Conservation (phyloP, 35 echinoderm and acorn worm genomes). For the Nesometra sesokonis region DNA sequence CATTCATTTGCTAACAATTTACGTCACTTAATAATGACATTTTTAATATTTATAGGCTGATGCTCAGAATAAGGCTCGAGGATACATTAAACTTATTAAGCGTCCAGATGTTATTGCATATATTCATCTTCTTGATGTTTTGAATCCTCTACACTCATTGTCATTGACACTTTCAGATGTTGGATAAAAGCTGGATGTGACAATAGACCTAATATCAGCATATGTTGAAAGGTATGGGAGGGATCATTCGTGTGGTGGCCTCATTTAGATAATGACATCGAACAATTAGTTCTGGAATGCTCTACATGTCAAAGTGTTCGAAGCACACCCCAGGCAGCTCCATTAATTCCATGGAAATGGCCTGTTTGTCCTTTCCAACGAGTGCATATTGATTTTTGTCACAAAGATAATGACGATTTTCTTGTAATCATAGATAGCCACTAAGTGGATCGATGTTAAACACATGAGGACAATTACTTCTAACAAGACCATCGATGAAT, state of each 20-base stretch:
- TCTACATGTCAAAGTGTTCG: not conserved
- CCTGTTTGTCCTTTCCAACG: slow-evolving; percentile 22
- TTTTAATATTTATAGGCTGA: no score
- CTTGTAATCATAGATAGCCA: slow-evolving; percentile 11
- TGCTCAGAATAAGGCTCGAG: no score
- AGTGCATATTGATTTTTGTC: slow-evolving; percentile 33
- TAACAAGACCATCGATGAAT: not conserved
- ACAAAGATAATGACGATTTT: slow-evolving; percentile 12
- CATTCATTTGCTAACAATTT: no score
- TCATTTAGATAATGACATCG: not conserved
- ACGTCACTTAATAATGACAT: no score
- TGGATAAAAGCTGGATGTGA: no score
- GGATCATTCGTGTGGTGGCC: not conserved
- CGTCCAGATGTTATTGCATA: no score
- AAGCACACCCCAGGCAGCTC: not conserved
- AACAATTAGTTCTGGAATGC: not conserved
- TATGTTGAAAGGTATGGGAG: no score
- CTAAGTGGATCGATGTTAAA: slow-evolving; percentile 16
- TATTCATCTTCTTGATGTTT: no score
- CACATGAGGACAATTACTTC: slow-evolving; percentile 4
- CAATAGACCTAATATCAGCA: no score
- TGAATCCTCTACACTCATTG: no score
- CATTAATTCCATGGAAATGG: slow-evolving; percentile 11
- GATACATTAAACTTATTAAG: no score
- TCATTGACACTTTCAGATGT: no score